phyloP scores from a whole-genome alignment of 2,113 vertebrate genomes.

The Ardeotis arabs region DNA sequence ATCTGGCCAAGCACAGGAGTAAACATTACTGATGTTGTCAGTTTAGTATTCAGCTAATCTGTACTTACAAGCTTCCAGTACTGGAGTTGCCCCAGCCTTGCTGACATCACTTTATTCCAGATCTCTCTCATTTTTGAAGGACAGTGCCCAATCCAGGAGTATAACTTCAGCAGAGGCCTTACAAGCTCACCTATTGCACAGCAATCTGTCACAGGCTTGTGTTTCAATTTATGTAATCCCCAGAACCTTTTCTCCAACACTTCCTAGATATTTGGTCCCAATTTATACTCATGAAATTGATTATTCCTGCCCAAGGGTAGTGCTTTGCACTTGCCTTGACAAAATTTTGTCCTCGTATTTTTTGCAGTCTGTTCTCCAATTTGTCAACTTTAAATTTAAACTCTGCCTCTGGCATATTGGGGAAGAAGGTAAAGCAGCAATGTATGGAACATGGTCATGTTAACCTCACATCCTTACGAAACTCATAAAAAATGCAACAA shows the following conservation, averaged over 20 bases:
- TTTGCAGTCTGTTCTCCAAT: not conserved
- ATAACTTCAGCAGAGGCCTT: not conserved
- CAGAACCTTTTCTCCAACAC: not conserved
- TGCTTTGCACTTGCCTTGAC: not conserved
- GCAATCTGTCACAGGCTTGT: not conserved
- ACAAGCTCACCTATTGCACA: not conserved
- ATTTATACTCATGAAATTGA: not conserved
- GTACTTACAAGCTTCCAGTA: not conserved
- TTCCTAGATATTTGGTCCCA: not conserved
- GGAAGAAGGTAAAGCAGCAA: not conserved
- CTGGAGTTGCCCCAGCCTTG: not conserved
- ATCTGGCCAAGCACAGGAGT: not conserved
- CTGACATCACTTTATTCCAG: not conserved
- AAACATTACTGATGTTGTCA: not conserved
- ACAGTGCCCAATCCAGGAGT: not conserved
- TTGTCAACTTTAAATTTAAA: not conserved
- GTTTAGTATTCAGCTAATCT: not conserved
- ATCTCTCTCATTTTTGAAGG: not conserved
- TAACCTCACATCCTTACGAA: not conserved
- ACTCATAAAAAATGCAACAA: not conserved
- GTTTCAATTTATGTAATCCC: not conserved
- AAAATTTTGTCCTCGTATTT: not conserved
- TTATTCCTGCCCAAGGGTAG: not conserved
- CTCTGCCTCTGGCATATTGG: not conserved
- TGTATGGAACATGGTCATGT: not conserved